A percentile compares a stretch with the other conserved stretches of the same genome.
These are phyloP conservation scores for Anolis sagrei DNA, from an alignment of 2,113 vertebrate genomes.

Conservation along the genomic window DNA sequence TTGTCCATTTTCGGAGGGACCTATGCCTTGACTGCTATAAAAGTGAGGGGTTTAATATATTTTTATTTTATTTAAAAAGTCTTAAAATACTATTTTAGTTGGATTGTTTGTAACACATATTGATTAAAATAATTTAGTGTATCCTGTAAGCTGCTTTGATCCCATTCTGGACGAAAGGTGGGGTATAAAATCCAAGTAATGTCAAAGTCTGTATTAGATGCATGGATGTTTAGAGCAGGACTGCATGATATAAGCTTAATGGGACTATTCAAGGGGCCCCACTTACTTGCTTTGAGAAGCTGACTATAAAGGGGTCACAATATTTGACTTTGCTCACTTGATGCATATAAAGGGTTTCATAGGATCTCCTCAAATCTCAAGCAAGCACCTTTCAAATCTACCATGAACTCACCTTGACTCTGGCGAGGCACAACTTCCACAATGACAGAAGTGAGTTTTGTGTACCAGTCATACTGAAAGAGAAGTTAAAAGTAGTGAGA, in stretches of 20 bases:
- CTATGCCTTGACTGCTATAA: no score
- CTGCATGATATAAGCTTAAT: not conserved
- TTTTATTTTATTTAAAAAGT: no score
- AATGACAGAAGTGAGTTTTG: constrained; percentile 85
- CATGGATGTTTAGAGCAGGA: not conserved
- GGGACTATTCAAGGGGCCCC: not conserved
- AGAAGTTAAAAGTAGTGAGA: constrained; percentile 30
- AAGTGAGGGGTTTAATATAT: no score
- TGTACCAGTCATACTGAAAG: constrained; percentile 92
- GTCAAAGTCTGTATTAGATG: not conserved
- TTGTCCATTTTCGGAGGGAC: no score
- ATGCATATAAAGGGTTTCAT: not conserved
- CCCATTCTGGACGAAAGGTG: no score
- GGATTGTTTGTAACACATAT: no score
- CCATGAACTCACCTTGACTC: constrained; percentile 75
- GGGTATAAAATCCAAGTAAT: no score
- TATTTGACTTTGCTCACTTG: not conserved
- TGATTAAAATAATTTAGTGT: no score
- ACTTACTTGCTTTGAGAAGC: not conserved
- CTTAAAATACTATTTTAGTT: no score
- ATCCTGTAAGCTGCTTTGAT: no score
- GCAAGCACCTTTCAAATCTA: not conserved
- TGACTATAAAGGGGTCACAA: not conserved
- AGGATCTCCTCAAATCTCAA: not conserved
- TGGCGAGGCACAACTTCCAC: constrained; percentile 84